Percentiles rank a stretch among this genome's conserved stretches.
Evolutionary conservation across 2,113 vertebrate species (phyloP).

Genomic region (Odocoileus virginianus): DNA sequence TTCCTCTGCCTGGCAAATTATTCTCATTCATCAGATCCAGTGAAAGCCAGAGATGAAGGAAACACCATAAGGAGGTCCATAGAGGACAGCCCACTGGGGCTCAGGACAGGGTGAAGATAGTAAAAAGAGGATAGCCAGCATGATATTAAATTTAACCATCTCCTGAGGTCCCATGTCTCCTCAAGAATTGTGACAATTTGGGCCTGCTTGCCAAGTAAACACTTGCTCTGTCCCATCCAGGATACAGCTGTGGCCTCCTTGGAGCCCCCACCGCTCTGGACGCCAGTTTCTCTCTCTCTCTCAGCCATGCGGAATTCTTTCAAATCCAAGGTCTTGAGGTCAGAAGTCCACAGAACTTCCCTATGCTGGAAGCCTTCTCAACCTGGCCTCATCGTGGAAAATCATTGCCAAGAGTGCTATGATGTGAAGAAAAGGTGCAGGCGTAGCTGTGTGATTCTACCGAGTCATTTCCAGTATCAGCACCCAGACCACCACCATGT

Average conservation of each 20-base stretch:
- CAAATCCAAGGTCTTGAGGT: not conserved
- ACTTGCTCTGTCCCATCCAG: not conserved
- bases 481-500: too few species aligned
- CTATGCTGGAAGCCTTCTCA: not conserved
- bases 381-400: not conserved
- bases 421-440: not conserved
- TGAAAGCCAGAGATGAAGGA: not conserved
- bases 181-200: not conserved
- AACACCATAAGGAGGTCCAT: fast-evolving
- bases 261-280: not conserved
- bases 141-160: not conserved
- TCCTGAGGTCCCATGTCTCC: not conserved
- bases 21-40: not conserved
- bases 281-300: not conserved
- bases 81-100: not conserved
- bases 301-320: not conserved
- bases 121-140: not conserved
- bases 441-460: not conserved
- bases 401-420: not conserved
- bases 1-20: not conserved
- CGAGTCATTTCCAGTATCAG: not conserved
- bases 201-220: not conserved
- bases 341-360: not conserved
- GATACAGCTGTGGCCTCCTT: not conserved
- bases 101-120: not conserved